Evolutionary conservation across 2,113 vertebrate genomes (phyloP).

Genomic region (Glaucidium brasilianum): DNA sequence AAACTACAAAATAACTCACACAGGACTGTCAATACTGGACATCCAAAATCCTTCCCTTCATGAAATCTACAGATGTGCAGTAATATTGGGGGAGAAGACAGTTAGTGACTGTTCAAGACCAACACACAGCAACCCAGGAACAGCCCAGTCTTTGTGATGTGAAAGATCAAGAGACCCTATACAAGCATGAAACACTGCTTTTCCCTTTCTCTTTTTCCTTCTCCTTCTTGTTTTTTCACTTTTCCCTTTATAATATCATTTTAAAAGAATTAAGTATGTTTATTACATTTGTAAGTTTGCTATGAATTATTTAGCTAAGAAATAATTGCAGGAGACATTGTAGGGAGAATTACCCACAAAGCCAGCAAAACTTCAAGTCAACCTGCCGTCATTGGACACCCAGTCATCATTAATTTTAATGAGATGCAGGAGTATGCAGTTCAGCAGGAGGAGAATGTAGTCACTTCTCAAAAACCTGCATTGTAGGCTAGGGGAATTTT

Average conservation of each 20-base stretch:
- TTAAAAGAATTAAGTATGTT: conserved; percentile 19
- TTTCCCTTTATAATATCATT: background rate
- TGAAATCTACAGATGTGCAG: background rate
- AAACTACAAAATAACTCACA: background rate
- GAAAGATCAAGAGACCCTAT: background rate
- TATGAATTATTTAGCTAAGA: conserved; percentile 61
- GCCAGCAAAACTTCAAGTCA: conserved; percentile 35
- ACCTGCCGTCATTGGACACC: background rate
- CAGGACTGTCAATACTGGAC: background rate
- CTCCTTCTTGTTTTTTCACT: background rate
- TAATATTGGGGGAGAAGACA: accelerated
- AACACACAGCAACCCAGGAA: background rate
- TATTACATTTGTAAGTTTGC: conserved; percentile 30
- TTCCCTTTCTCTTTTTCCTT: background rate
- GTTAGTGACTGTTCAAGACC: background rate
- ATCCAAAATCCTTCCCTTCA: background rate
- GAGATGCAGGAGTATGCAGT: conserved; percentile 21
- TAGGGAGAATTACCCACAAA: conserved; percentile 34
- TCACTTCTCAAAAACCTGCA: conserved; percentile 4
- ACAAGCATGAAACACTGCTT: background rate
- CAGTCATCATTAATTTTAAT: conserved; percentile 64
- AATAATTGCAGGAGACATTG: conserved; percentile 29
- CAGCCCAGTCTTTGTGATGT: background rate
- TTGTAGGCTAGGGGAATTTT: conserved; percentile 34
- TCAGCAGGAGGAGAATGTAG: background rate